phyloP scores from a whole-genome alignment of 2,888 invertebrate species.

The Orthonevra nobilis region DNA sequence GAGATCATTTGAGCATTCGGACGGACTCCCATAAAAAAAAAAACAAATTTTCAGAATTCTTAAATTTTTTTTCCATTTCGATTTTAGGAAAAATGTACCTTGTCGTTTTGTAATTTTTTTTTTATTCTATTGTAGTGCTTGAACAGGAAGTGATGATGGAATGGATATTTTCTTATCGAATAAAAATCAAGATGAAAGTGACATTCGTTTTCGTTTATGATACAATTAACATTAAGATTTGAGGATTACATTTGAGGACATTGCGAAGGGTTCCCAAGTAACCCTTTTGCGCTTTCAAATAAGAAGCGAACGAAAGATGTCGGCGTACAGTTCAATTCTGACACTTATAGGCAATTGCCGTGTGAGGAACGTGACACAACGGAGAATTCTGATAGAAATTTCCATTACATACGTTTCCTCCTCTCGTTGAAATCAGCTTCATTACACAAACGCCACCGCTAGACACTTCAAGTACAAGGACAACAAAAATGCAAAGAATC shows the following conservation, averaged over 20 bases:
- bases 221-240: too few relatives aligned
- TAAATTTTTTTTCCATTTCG: constrained; percentile 10
- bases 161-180: too few relatives aligned
- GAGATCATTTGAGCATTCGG: constrained; percentile 14
- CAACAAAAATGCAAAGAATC: constrained; percentile 30
- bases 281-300: too few relatives aligned
- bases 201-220: too few relatives aligned
- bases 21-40: not conserved
- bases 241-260: too few relatives aligned
- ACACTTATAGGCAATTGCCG: constrained; percentile 22
- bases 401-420: constrained; percentile 15
- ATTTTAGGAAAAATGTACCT: not conserved
- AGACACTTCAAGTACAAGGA: constrained; percentile 14
- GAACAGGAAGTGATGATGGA: too few relatives aligned
- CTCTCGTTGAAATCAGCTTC: constrained; percentile 19
- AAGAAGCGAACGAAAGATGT: too few relatives aligned
- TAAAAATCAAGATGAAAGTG: too few relatives aligned
- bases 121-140: too few relatives aligned
- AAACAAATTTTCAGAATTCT: not conserved
- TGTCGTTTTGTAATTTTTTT: constrained; percentile 6
- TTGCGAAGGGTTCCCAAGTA: too few relatives aligned
- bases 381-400: constrained; percentile 1
- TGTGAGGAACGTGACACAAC: constrained; percentile 21
- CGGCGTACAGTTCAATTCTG: constrained; percentile 23
- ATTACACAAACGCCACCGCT: not conserved